Percentiles rank a stretch among this genome's conserved stretches.
These are phyloP conservation scores for Prosopocoilus inquinatus DNA, from an alignment of 2,888 invertebrate genomes.

Conservation along the genomic window DNA sequence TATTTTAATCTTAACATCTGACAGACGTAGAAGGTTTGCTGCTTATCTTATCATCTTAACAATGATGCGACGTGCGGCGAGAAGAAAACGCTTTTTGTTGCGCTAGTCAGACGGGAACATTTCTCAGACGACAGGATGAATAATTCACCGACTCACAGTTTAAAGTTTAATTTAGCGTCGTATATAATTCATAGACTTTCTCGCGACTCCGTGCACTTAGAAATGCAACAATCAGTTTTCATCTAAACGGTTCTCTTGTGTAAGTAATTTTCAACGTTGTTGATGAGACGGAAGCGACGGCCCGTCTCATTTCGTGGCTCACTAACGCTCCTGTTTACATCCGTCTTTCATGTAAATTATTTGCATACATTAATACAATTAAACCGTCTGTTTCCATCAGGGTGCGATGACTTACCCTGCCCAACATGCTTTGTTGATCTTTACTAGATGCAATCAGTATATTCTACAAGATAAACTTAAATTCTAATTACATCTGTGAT, in stretches of 20 bases:
- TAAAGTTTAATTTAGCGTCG: conserved; percentile 6
- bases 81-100: no score
- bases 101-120: no score
- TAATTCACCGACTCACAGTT: no score
- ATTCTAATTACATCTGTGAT: no score
- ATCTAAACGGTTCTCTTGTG: conserved; percentile 11
- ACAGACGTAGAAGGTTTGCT: no score
- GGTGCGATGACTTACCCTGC: not conserved
- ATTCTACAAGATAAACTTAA: no score
- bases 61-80: no score
- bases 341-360: conserved; percentile 45
- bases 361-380: conserved; percentile 47
- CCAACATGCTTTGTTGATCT: not conserved
- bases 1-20: no score
- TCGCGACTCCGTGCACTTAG: not conserved
- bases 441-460: not conserved
- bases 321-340: conserved; percentile 45
- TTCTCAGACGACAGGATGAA: no score
- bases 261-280: conserved; percentile 20
- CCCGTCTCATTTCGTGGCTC: conserved; percentile 45
- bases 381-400: conserved; percentile 26
- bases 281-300: conserved; percentile 16
- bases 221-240: conserved; percentile 21
- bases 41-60: no score
- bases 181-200: conserved; percentile 13